phyloP scores from a whole-genome alignment of 2,888 invertebrate species.

The Orthosia cruda region DNA sequence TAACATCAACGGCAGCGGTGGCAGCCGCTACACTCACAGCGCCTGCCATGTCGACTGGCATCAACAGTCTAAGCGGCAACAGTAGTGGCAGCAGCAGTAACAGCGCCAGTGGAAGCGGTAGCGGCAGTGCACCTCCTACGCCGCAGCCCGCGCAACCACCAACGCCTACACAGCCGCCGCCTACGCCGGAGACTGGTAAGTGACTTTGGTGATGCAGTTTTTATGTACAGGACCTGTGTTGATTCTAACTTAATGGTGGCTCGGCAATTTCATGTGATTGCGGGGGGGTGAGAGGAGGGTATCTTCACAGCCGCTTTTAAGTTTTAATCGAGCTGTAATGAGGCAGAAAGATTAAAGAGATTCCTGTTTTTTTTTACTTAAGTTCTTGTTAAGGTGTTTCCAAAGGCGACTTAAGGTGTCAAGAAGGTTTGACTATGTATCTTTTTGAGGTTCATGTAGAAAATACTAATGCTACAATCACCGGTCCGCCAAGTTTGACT shows the following conservation, averaged over 20 bases:
- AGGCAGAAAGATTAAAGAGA: not conserved
- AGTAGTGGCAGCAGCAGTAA: slow-evolving; percentile 46
- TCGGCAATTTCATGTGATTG: too few species aligned
- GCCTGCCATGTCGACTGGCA: slow-evolving; percentile 55
- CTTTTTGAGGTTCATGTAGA: not conserved
- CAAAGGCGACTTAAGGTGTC: too few species aligned
- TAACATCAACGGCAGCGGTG: slow-evolving; percentile 57
- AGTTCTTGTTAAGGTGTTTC: not conserved
- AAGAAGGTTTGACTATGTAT: not conserved
- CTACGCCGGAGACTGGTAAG: slow-evolving; percentile 86
- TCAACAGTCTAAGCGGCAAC: slow-evolving; percentile 4
- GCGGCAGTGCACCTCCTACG: slow-evolving; percentile 80
- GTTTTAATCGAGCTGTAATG: not conserved
- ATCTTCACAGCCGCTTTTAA: too few species aligned
- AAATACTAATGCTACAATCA: not conserved
- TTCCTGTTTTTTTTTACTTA: not conserved
- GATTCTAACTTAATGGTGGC: too few species aligned
- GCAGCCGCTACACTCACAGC: slow-evolving; percentile 52
- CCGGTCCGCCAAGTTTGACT: not conserved
- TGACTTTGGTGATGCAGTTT: slow-evolving; percentile 33
- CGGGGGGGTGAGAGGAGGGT: too few species aligned
- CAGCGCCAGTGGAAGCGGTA: slow-evolving; percentile 51
- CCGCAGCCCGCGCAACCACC: slow-evolving; percentile 83
- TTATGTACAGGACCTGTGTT: not conserved
- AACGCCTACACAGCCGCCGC: slow-evolving; percentile 83